Conservation (phyloP, 2,797 vertebrate species). For the Chaetodon trifasciatus region DNA sequence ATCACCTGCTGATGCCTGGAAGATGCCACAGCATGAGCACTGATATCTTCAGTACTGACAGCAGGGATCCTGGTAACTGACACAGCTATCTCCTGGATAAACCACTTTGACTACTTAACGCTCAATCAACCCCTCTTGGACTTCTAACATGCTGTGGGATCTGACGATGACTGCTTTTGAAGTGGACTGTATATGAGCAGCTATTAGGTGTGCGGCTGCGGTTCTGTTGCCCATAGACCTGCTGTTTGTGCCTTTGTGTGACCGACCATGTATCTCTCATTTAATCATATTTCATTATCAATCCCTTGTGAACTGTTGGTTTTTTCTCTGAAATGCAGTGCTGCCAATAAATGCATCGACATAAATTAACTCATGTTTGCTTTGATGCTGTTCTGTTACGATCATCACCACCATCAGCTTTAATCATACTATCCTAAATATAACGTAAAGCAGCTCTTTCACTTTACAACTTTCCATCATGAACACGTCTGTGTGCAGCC, state of each 20-base stretch:
- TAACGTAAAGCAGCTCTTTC: background rate
- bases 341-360: slow-evolving; percentile 72
- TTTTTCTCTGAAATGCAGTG: slow-evolving; percentile 55
- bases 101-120: background rate
- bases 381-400: slow-evolving; percentile 20
- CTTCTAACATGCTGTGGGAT: slow-evolving; percentile 24
- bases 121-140: slow-evolving; percentile 12
- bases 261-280: slow-evolving; percentile 22
- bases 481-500: slow-evolving; percentile 8
- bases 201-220: slow-evolving; percentile 8
- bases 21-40: slow-evolving; percentile 23
- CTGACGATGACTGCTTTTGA: slow-evolving; percentile 41
- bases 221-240: background rate
- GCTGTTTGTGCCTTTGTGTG: slow-evolving; percentile 1
- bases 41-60: slow-evolving; percentile 19
- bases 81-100: slow-evolving; percentile 12
- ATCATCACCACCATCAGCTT: background rate
- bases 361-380: slow-evolving; percentile 31
- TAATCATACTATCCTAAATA: background rate
- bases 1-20: slow-evolving; percentile 27
- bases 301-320: slow-evolving; percentile 18
- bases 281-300: background rate
- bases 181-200: slow-evolving; percentile 33
- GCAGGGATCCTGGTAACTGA: slow-evolving; percentile 15
- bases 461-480: background rate